These are phyloP conservation scores for Neodiprion lecontei DNA, from an alignment of 1,140 invertebrate species.

Conservation along the genomic window DNA sequence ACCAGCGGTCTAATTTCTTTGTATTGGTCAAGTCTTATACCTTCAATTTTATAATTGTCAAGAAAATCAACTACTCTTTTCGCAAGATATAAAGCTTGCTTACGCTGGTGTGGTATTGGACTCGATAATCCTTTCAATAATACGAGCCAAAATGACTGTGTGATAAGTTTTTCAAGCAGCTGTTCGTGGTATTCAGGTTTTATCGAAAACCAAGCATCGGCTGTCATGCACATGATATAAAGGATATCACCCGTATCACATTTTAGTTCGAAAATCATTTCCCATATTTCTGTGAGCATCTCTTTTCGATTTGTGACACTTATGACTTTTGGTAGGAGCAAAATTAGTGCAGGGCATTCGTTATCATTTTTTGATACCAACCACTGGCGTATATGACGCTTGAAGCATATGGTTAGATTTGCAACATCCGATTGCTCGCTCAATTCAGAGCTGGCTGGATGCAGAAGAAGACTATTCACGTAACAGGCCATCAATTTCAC, in stretches of 20 bases:
- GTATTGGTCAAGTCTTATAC: background rate
- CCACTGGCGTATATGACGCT: constrained; percentile 27
- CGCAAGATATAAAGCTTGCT: constrained; percentile 51
- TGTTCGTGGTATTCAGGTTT: background rate
- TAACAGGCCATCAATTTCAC: constrained; percentile 41
- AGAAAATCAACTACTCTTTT: constrained; percentile 44
- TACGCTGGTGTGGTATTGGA: constrained; percentile 39
- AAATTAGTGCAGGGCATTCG: constrained; percentile 37
- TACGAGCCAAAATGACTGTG: background rate
- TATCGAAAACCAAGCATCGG: constrained; percentile 30
- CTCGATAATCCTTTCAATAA: constrained; percentile 2
- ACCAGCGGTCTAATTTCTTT: constrained; percentile 37
- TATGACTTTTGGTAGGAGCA: constrained; percentile 38
- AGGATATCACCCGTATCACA: constrained; percentile 30
- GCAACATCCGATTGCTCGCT: background rate
- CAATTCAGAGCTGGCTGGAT: background rate
- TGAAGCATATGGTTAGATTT: constrained; percentile 8
- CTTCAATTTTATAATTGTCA: constrained; percentile 1
- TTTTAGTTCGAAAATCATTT: constrained; percentile 22
- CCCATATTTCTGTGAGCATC: constrained; percentile 28
- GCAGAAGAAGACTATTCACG: constrained; percentile 29
- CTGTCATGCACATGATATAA: constrained; percentile 32
- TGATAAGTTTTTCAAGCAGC: background rate
- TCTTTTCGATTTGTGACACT: constrained; percentile 23
- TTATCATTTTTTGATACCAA: constrained; percentile 29